phyloP scores from a whole-genome alignment of 2,113 vertebrate species.

The Nannobrachium achirus region DNA sequence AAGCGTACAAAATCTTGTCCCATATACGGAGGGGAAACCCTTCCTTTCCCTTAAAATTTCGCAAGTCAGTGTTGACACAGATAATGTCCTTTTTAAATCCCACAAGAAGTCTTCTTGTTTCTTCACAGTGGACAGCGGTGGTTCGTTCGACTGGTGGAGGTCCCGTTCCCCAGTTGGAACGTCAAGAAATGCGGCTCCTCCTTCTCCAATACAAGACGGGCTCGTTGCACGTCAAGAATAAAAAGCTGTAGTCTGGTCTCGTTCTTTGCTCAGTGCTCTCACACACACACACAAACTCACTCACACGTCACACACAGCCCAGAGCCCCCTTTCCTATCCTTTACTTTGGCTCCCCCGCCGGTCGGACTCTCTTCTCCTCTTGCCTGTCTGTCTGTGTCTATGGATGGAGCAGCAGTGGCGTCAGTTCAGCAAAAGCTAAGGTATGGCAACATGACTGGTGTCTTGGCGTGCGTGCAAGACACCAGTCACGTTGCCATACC shows the following conservation, averaged over 20 bases:
- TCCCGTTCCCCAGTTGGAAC: constrained; percentile 14
- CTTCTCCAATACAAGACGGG: constrained; percentile 47
- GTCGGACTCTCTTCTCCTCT: constrained; percentile 59
- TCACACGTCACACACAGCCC: constrained; percentile 58
- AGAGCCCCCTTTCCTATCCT: constrained; percentile 29
- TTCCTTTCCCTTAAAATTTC: constrained; percentile 52
- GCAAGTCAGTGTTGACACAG: constrained; percentile 47
- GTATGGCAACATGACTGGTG: too few species aligned
- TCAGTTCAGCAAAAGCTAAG: too few species aligned
- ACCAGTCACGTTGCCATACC: too few species aligned
- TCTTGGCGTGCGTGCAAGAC: too few species aligned
- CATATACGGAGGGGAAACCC: constrained; percentile 20
- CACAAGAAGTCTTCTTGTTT: constrained; percentile 55
- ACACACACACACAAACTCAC: constrained; percentile 63
- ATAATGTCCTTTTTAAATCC: constrained; percentile 69
- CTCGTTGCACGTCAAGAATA: constrained; percentile 47
- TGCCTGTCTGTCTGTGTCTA: constrained; percentile 63
- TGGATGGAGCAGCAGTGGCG: too few species aligned
- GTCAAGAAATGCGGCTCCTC: constrained; percentile 33
- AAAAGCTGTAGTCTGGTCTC: constrained; percentile 49
- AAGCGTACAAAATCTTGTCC: too few species aligned
- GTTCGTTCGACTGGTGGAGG: constrained; percentile 25
- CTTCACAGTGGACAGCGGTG: constrained; percentile 44
- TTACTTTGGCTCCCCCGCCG: constrained; percentile 65
- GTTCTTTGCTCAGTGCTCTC: constrained; percentile 3